These are phyloP conservation scores for Brachyistius frenatus DNA, from an alignment of 2,113 vertebrate species.

Conservation along the genomic window DNA sequence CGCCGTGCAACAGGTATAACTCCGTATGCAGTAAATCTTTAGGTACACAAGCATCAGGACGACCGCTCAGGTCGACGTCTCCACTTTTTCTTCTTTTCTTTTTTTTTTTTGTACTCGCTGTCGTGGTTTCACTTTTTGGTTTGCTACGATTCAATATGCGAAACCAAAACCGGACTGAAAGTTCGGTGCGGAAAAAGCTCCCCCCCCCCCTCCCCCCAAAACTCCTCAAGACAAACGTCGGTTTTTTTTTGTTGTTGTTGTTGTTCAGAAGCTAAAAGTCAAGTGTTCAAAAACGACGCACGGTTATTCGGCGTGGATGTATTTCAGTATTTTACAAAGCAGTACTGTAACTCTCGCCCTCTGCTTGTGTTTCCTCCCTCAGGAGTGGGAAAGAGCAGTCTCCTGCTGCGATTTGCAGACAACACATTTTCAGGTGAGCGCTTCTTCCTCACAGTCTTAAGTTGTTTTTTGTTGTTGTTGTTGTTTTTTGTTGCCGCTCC, in stretches of 20 bases:
- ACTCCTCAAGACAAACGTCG: background rate
- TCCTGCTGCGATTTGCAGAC: conserved; percentile 97
- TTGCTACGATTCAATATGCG: background rate
- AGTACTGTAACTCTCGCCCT: conserved; percentile 44
- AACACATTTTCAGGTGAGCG: conserved; percentile 98
- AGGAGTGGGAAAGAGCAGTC: conserved; percentile 99
- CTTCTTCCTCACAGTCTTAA: background rate
- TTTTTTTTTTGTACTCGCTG: background rate
- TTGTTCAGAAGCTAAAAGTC: no score
- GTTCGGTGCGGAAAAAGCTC: background rate
- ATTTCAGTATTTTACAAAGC: background rate
- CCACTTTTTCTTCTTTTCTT: background rate
- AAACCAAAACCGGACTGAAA: conserved; percentile 6
- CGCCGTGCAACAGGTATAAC: background rate
- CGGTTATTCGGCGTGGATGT: background rate
- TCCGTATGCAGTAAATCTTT: conserved; percentile 7
- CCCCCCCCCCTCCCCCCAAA: background rate
- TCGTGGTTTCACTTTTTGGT: background rate
- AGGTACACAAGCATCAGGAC: conserved; percentile 5
- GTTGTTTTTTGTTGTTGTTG: background rate
- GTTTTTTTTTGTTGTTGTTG: no score
- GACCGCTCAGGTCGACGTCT: background rate
- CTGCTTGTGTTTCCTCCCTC: conserved; percentile 58
- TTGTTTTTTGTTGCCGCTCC: background rate
- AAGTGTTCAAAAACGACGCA: background rate